Percentiles rank a stretch among this genome's conserved stretches.
phyloP scores from a whole-genome alignment of 2,797 vertebrate species.

The Sylvia borin region DNA sequence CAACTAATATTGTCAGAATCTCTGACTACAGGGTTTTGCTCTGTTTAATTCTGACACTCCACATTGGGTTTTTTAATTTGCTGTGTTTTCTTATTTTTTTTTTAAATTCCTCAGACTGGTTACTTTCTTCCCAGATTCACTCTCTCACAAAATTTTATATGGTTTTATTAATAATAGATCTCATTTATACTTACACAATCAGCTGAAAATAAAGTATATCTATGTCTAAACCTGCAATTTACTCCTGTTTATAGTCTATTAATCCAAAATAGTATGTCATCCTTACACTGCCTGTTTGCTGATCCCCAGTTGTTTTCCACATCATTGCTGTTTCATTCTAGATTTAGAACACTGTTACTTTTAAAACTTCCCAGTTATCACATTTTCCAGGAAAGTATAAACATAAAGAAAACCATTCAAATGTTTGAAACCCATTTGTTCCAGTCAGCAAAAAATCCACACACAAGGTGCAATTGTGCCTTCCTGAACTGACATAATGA shows the following conservation, averaged over 20 bases:
- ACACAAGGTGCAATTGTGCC: neutral
- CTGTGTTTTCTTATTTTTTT: neutral
- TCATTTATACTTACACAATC: accelerated
- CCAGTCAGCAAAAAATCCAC: neutral
- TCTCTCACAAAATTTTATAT: neutral
- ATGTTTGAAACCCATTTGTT: neutral
- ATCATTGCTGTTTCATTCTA: neutral
- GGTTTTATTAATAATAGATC: neutral
- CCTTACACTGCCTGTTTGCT: neutral
- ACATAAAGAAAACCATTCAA: neutral
- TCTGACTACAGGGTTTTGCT: neutral
- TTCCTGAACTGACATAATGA: neutral
- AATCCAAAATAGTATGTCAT: neutral
- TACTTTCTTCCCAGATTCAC: neutral
- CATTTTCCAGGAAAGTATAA: neutral
- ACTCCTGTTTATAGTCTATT: neutral
- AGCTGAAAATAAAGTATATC: neutral
- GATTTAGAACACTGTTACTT: neutral
- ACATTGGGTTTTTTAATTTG: neutral
- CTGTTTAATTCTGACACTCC: neutral
- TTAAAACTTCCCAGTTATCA: neutral
- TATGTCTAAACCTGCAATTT: neutral
- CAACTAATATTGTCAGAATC: neutral
- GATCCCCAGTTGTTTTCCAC: neutral
- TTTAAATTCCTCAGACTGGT: neutral